Conservation (phyloP, 2,888 invertebrate genomes). For the Tetragonula carbonaria region DNA sequence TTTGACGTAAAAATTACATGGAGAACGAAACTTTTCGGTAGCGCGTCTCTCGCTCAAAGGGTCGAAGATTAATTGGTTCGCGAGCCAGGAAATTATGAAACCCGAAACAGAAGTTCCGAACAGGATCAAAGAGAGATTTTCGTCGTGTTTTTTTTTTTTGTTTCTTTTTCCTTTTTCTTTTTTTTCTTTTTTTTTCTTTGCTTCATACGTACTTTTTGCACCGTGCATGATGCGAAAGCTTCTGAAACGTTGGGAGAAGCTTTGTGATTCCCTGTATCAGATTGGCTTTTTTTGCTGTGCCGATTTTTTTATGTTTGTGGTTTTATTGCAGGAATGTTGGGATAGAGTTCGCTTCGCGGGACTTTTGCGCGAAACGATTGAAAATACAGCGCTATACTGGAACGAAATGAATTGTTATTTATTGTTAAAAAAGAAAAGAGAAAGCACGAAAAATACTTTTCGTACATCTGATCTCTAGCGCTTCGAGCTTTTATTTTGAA, state of each 20-base stretch:
- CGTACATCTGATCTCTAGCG: no score
- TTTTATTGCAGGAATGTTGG: no score
- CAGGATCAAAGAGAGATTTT: constrained; percentile 20
- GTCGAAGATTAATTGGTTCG: constrained; percentile 17
- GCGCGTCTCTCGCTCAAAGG: constrained; percentile 2
- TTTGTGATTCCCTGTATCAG: neutral
- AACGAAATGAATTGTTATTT: no score
- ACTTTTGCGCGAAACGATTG: no score
- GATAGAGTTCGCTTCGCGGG: no score
- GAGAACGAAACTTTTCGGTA: neutral
- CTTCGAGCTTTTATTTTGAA: no score
- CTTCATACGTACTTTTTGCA: neutral
- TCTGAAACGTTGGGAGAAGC: neutral
- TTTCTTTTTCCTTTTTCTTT: neutral
- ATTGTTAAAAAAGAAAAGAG: no score
- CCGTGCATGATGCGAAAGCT: neutral
- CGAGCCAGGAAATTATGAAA: constrained; percentile 7
- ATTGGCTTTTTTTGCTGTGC: no score
- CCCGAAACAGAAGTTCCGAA: neutral
- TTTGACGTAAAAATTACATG: neutral
- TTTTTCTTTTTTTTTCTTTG: no score
- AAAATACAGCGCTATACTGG: no score
- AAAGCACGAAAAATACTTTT: no score
- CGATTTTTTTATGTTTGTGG: no score
- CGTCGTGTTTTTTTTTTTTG: neutral